A percentile compares a stretch with the other conserved stretches of the same genome.
These are phyloP conservation scores for Caenorhabditis drosophilae DNA, from an alignment of 2,888 invertebrate genomes.

Conservation along the genomic window DNA sequence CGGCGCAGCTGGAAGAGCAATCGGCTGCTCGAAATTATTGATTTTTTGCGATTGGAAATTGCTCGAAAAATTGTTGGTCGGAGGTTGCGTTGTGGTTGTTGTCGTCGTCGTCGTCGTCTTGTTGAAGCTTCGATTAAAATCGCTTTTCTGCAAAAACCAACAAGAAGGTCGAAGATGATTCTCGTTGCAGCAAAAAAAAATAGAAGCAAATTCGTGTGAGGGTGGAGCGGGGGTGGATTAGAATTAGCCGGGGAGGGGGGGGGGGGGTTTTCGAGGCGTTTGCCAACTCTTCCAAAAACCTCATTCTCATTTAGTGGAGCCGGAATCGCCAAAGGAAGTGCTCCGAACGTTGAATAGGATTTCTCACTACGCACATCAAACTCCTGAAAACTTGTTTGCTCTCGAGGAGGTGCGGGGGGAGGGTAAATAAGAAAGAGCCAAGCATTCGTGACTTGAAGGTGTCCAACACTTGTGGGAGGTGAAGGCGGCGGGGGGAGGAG, in stretches of 20 bases:
- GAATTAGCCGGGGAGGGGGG: too few species aligned
- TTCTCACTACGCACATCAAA: slow-evolving; percentile 1
- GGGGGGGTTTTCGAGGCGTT: too few species aligned
- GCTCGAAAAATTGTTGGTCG: slow-evolving; percentile 28
- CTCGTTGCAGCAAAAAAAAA: too few species aligned
- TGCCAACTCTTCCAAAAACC: too few species aligned
- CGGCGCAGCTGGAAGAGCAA: slow-evolving; percentile 29
- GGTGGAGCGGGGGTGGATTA: too few species aligned
- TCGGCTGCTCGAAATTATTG: slow-evolving; percentile 12
- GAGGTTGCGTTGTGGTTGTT: slow-evolving; percentile 25
- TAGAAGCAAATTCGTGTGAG: too few species aligned
- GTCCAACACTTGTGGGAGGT: too few species aligned
- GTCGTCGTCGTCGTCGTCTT: background rate
- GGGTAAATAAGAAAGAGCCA: too few species aligned
- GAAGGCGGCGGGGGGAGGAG: too few species aligned
- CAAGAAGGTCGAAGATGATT: too few species aligned
- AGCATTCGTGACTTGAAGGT: too few species aligned
- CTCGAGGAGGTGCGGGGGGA: too few species aligned
- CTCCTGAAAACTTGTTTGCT: background rate
- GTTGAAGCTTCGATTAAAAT: slow-evolving; percentile 30
- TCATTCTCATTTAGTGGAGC: background rate
- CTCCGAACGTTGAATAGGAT: background rate
- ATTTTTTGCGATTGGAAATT: slow-evolving; percentile 19
- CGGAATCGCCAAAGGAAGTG: background rate
- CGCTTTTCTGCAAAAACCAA: slow-evolving; percentile 26